These are phyloP conservation scores for Oryctes rhinoceros DNA, from an alignment of 1,140 invertebrate species.

Conservation along the genomic window DNA sequence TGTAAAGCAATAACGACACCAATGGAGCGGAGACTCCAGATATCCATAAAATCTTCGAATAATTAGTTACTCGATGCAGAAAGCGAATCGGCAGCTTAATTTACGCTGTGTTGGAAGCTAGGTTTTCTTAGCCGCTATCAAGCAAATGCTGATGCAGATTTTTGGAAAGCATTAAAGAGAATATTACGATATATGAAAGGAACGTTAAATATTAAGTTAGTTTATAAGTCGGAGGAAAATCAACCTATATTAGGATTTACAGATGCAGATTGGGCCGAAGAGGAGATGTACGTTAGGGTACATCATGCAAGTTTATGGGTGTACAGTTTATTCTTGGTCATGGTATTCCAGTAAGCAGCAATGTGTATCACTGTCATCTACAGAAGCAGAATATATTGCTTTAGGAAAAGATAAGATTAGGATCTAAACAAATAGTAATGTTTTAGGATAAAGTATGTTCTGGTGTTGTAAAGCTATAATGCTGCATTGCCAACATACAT, in stretches of 20 bases:
- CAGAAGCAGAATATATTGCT: slow-evolving; percentile 65
- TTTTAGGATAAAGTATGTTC: too few species aligned
- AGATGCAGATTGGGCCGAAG: slow-evolving; percentile 59
- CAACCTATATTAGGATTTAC: not conserved
- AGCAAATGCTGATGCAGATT: slow-evolving; percentile 37
- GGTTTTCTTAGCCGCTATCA: slow-evolving; percentile 55
- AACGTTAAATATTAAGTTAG: not conserved
- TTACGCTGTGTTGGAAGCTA: slow-evolving; percentile 58
- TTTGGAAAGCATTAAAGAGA: slow-evolving; percentile 53
- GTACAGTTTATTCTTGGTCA: slow-evolving; percentile 49
- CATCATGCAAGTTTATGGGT: slow-evolving; percentile 45
- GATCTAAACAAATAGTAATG: too few species aligned
- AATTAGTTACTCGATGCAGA: slow-evolving; percentile 51
- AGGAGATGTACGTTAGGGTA: slow-evolving; percentile 50
- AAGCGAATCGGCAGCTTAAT: slow-evolving; percentile 56
- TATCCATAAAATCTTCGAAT: slow-evolving; percentile 46
- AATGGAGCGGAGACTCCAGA: slow-evolving; percentile 49
- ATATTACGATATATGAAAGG: slow-evolving; percentile 26
- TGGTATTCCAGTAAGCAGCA: slow-evolving; percentile 58
- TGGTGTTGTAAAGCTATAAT: too few species aligned
- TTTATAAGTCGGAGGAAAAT: not conserved
- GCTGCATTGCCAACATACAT: too few species aligned
- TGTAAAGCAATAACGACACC: slow-evolving; percentile 51
- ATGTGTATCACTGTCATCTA: slow-evolving; percentile 49
- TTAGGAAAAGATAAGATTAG: slow-evolving; percentile 41